These are phyloP conservation scores for Ypsolopha sequella DNA, from an alignment of 2,888 invertebrate genomes.

Conservation along the genomic window DNA sequence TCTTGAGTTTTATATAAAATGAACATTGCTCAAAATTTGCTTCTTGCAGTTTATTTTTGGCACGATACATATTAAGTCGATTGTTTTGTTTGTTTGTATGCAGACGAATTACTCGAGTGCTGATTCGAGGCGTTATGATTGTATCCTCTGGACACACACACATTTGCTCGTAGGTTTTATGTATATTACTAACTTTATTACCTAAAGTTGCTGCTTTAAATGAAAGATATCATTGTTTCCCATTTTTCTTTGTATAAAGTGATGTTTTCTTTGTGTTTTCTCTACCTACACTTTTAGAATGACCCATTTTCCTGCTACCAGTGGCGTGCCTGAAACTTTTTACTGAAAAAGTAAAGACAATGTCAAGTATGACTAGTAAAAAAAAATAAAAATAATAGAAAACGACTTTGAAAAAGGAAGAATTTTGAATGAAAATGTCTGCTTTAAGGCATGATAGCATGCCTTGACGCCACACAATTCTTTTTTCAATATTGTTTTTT, in stretches of 20 bases:
- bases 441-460: no score
- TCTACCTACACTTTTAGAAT: not conserved
- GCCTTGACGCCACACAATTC: no score
- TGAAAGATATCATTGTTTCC: not conserved
- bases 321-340: no score
- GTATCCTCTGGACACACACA: constrained; percentile 36
- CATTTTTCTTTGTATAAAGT: not conserved
- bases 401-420: no score
- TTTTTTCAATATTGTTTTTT: no score
- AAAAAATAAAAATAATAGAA: no score
- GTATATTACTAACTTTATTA: not conserved
- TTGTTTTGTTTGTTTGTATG: constrained; percentile 36
- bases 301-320: no score
- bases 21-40: not conserved
- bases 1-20: not conserved
- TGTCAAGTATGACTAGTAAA: no score
- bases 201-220: not conserved
- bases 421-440: no score
- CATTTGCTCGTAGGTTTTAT: constrained; percentile 33
- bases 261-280: not conserved
- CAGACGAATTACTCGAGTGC: constrained; percentile 61
- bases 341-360: no score
- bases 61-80: not conserved
- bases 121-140: constrained; percentile 41
- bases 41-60: not conserved